Base-by-base conservation (phyloP, 2,113 vertebrate genomes). In the Leuciscus idus region DNA sequence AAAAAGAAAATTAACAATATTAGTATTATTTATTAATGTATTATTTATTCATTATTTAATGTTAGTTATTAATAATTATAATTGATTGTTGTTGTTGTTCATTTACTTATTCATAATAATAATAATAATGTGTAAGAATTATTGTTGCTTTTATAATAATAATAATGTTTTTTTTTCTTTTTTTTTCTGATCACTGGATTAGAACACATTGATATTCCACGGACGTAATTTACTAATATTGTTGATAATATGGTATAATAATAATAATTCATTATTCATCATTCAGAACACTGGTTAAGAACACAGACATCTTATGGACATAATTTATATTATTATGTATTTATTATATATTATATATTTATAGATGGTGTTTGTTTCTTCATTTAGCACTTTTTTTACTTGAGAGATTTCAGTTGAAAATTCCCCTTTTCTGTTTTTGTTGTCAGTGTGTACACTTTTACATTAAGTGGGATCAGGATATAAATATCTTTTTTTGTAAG, bases 401-500 rank as follows among this genome's bases (percentile, higher is more conserved):
- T 30, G n/a, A 50, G 59, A 1, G 19, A 30, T 48, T 55, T 33
- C 26, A 9, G 8, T 15, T 21, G 2, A 17, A 13, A 50, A 28
- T 8, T 6, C 43, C 23, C 46, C 46, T 62, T 7, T 23, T 59
- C 28, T 72, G 26, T 33, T 55, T 57, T 70, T 46, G 15, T 61
- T 68, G 77, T 79, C 75, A 48, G 10, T 74, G 59, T 15, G 70
- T 57, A n/a, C 30, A 55, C 11, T 52, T 23, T 61, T 36, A 79
- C 83, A 59, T 74, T 52, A 55, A 57, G 61, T 66, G 57, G 73
- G 55, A 74, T 85, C 75, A 83, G 76, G 39, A 72, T 57, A 48
- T 78, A 72, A 83, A 81, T 87, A 75, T 87, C 46, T 66, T 76
- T 88, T 84, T 46, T 46, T 43, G 26, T 85, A 81, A 68, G 70